phyloP scores from a whole-genome alignment of 2,888 invertebrate species.

The Hipparchia sbordonii region DNA sequence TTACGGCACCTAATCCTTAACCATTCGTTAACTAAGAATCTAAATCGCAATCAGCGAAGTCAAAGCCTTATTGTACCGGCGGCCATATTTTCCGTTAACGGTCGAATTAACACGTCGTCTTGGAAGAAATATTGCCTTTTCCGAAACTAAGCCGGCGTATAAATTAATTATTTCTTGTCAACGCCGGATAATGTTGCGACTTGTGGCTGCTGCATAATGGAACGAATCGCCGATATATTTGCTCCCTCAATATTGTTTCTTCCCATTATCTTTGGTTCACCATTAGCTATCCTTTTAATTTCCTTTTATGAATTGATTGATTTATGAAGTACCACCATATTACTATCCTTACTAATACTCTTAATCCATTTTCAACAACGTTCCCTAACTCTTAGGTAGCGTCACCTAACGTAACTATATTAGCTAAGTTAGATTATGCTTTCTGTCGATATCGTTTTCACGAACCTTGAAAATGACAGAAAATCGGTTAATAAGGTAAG shows the following conservation, averaged over 20 bases:
- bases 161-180: constrained; percentile 31
- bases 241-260: not conserved
- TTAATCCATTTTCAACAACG: no score
- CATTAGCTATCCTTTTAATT: not conserved
- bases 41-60: constrained; percentile 14
- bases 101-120: constrained; percentile 33
- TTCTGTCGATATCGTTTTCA: no score
- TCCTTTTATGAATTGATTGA: not conserved
- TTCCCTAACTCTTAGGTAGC: no score
- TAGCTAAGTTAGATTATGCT: no score
- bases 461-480: no score
- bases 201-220: constrained; percentile 16
- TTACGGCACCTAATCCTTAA: not conserved
- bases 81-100: constrained; percentile 29
- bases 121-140: constrained; percentile 26
- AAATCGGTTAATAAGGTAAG: no score
- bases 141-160: constrained; percentile 27
- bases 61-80: constrained; percentile 19
- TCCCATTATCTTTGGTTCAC: not conserved
- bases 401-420: no score
- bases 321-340: no score
- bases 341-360: no score
- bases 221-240: constrained; percentile 13
- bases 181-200: constrained; percentile 18
- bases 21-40: constrained; percentile 10